Evolutionary conservation across 2,888 invertebrate species (phyloP).

Genomic region (Trissoscelio sp.): DNA sequence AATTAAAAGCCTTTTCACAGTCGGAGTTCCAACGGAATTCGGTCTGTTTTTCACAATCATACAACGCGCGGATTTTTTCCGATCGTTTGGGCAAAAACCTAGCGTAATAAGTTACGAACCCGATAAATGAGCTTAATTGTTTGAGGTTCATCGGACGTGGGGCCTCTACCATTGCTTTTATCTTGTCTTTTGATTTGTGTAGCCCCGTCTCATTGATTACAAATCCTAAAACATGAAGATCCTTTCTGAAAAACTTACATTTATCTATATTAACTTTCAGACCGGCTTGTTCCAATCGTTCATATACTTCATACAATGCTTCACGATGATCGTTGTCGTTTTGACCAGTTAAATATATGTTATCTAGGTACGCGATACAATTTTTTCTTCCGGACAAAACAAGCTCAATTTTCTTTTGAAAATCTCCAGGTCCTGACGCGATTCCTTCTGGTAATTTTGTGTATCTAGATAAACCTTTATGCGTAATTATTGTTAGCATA

Average conservation of each 20-base stretch:
- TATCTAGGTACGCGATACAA: constrained; percentile 79
- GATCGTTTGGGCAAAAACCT: constrained; percentile 26
- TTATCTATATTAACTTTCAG: constrained; percentile 14
- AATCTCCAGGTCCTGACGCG: constrained; percentile 19
- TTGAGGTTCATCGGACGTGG: constrained; percentile 9
- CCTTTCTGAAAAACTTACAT: constrained; percentile 23
- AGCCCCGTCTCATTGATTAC: constrained; percentile 20
- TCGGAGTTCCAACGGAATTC: too few species aligned
- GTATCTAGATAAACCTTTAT: constrained; percentile 20
- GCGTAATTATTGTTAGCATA: constrained; percentile 4
- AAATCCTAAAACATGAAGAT: constrained; percentile 18
- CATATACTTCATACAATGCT: constrained; percentile 2
- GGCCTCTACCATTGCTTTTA: constrained; percentile 35
- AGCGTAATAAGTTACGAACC: constrained; percentile 29
- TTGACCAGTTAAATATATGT: constrained; percentile 77
- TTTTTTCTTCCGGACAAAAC: constrained; percentile 41
- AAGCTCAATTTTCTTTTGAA: constrained; percentile 23
- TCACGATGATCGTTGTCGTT: not conserved
- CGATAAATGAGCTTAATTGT: constrained; percentile 30
- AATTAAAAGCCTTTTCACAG: constrained; percentile 48
- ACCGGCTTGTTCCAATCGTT: constrained; percentile 1
- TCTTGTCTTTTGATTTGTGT: constrained; percentile 25
- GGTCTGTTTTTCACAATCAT: too few species aligned
- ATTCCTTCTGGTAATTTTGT: constrained; percentile 12
- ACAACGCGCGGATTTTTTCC: not conserved